Conservation (phyloP, 1,140 invertebrate species). For the Stratiolaelaps scimitus region DNA sequence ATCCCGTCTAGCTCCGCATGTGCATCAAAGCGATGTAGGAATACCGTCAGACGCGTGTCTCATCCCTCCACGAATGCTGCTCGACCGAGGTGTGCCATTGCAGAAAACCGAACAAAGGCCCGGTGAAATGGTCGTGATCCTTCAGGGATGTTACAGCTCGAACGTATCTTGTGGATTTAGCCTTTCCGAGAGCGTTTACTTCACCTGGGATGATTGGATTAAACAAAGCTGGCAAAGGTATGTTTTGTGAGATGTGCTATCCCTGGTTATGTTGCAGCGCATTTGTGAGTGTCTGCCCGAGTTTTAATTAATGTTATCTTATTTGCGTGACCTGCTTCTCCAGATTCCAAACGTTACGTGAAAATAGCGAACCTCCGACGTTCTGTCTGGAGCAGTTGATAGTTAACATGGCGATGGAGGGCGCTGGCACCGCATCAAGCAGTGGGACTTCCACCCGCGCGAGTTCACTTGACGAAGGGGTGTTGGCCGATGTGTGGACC, state of each 20-base stretch:
- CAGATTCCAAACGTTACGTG: conserved; percentile 54
- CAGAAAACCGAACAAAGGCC: conserved; percentile 68
- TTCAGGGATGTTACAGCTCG: conserved; percentile 76
- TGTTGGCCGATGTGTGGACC: conserved; percentile 34
- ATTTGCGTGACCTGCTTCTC: neutral
- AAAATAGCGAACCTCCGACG: conserved; percentile 74
- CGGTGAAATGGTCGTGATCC: conserved; percentile 78
- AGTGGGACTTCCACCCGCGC: conserved; percentile 42
- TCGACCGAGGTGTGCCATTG: conserved; percentile 60
- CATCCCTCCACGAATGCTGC: conserved; percentile 65
- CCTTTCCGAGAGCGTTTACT: conserved; percentile 84
- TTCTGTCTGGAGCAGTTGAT: conserved; percentile 75
- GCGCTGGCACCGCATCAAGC: conserved; percentile 38
- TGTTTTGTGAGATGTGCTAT: neutral
- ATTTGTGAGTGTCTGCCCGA: conserved; percentile 3
- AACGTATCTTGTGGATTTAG: conserved; percentile 77
- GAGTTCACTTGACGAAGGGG: conserved; percentile 51
- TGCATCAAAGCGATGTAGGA: conserved; percentile 28
- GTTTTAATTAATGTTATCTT: neutral
- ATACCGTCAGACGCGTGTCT: conserved; percentile 35
- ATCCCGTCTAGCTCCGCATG: conserved; percentile 44
- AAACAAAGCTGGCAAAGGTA: conserved; percentile 57
- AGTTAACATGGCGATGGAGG: conserved; percentile 60
- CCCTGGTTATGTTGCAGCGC: neutral
- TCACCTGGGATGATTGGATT: conserved; percentile 69